Percentiles rank a stretch among this genome's conserved stretches.
Evolutionary conservation across 2,888 invertebrate species (phyloP).

Genomic region (Heliconius aoede): DNA sequence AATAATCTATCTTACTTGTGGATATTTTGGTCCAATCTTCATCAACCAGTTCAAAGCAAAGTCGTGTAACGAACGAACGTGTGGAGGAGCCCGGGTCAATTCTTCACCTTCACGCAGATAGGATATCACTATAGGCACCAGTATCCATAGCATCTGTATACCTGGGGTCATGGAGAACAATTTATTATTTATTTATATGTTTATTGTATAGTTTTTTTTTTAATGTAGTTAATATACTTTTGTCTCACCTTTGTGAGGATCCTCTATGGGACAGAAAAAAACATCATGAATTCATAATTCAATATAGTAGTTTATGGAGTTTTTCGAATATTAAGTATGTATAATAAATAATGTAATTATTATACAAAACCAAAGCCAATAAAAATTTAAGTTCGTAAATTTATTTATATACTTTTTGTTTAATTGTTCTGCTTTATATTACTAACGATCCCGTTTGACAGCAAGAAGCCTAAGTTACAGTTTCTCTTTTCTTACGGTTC

Average conservation of each 20-base stretch:
- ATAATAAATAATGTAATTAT: too few relatives aligned
- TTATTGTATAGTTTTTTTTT: neutral
- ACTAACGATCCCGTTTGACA: neutral
- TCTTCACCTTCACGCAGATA: constrained; percentile 89
- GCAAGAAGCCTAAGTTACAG: neutral
- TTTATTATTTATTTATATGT: neutral
- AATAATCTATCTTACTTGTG: constrained; percentile 84
- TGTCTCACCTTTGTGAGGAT: constrained; percentile 60
- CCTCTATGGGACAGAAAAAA: constrained; percentile 57
- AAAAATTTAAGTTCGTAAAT: too few relatives aligned
- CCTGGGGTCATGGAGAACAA: constrained; percentile 81
- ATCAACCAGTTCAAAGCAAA: constrained; percentile 95
- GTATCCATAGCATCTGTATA: constrained; percentile 93
- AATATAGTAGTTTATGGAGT: neutral
- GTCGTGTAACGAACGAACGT: constrained; percentile 91
- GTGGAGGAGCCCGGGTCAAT: constrained; percentile 76
- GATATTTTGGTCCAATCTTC: constrained; percentile 95
- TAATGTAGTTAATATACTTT: neutral
- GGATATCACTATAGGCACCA: constrained; percentile 95
- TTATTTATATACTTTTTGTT: too few relatives aligned
- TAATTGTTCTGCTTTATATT: too few relatives aligned
- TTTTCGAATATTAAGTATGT: neutral
- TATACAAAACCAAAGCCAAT: too few relatives aligned
- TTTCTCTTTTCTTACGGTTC: neutral
- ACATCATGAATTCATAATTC: neutral